These are phyloP conservation scores for Nannobrachium achirus DNA, from an alignment of 2,113 vertebrate species.

Conservation along the genomic window DNA sequence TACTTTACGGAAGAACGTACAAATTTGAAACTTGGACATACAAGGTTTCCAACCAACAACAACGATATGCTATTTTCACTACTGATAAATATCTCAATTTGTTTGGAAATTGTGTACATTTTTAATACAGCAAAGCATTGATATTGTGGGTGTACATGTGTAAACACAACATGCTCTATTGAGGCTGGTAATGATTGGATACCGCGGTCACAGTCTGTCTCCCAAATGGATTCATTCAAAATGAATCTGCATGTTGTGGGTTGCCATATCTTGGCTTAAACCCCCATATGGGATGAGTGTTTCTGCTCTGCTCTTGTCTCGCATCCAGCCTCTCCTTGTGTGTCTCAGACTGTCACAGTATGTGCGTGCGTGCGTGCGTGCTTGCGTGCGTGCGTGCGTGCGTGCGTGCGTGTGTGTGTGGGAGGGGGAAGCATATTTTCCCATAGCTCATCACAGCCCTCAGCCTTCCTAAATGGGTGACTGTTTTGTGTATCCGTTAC, in stretches of 20 bases:
- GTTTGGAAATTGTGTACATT: too few species aligned
- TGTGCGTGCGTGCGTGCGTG: slow-evolving; percentile 32
- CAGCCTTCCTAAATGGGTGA: slow-evolving; percentile 70
- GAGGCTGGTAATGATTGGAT: neutral
- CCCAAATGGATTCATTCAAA: slow-evolving; percentile 12
- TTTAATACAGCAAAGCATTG: too few species aligned
- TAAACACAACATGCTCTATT: slow-evolving; percentile 16
- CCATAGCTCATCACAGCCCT: slow-evolving; percentile 60
- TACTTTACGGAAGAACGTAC: too few species aligned
- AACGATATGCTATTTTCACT: too few species aligned
- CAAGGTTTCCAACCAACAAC: too few species aligned
- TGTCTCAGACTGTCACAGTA: slow-evolving; percentile 70
- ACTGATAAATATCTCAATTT: too few species aligned
- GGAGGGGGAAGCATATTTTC: slow-evolving; percentile 60
- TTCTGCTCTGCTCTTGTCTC: slow-evolving; percentile 53
- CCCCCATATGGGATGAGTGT: slow-evolving; percentile 31
- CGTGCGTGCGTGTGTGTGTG: slow-evolving; percentile 16
- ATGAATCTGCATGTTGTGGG: slow-evolving; percentile 8
- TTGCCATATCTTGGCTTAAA: slow-evolving; percentile 7
- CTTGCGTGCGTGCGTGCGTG: neutral
- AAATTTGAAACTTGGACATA: too few species aligned
- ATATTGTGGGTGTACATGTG: too few species aligned
- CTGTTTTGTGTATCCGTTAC: slow-evolving; percentile 62
- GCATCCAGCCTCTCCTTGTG: slow-evolving; percentile 51
- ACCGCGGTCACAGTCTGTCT: neutral